Base-by-base conservation (phyloP, 1,140 invertebrate species). In the Ladona fulva region DNA sequence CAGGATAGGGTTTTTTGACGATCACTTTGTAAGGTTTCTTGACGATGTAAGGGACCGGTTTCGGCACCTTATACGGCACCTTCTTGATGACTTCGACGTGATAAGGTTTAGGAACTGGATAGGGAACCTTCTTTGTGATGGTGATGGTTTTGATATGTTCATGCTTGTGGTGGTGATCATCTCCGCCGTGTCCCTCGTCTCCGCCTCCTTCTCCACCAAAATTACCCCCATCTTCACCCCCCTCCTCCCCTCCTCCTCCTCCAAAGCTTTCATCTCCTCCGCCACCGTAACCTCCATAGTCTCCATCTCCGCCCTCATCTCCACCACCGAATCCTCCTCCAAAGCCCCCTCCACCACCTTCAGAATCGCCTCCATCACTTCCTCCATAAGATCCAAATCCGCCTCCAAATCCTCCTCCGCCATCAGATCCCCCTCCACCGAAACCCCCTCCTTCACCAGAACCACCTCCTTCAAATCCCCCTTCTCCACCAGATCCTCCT, bases 101-200 rank as follows among this genome's bases (percentile, higher is more conserved):
- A 75, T 86, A 86, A 0, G 87, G 87, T 1, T 84, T 81, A 0
- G 85, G 86, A 0, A 88, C 86, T 24, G 81, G 80, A 42, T 78
- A 79, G 0, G 83, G 84, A 0, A 88, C 85, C 79, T 86, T 84
- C 78, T 87, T 87, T 76, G 86, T 87, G 78, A 87, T 83, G 25
- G 85, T 86, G 42, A 85, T 82, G 22, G 86, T 83, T 75, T 86
- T 85, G 76, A 87, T 82, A 79, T 86, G 86, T 74, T 84, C 86
- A 22, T 74, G 24, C 1, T 85, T 84, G 59, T 22, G n/a, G 66
- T 74, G 66, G n/a, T 82, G 79, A 0, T 79, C 78, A 37, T 78
- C 78, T 19, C 83, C 83, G 24, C 79, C 74, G 25, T 80, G 79
- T 22, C 24, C n/a, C 24, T 24, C 66, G 1, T 24, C 66, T 24